Conservation (phyloP, 2,113 vertebrate species). For the Austrofundulus limnaeus region DNA sequence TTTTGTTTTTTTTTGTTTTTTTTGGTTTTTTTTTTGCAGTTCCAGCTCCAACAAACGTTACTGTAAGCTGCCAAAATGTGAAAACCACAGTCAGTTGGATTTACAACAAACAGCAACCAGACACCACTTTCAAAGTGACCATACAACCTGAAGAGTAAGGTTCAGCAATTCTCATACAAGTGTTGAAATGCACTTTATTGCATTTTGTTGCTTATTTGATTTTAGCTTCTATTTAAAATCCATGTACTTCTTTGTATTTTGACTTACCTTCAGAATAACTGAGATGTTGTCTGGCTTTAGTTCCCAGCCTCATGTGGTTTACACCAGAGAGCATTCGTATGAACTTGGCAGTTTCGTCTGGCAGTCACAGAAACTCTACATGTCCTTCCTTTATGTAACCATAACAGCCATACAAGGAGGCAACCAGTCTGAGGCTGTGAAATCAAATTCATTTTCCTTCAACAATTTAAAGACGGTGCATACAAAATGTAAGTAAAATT, state of each 20-base stretch:
- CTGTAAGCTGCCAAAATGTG: slow-evolving; percentile 41
- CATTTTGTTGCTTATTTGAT: no score
- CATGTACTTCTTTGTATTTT: no score
- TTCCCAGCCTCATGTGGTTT: rapidly evolving
- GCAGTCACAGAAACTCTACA: neutral
- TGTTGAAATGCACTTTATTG: no score
- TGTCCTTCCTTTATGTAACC: neutral
- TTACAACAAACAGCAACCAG: neutral
- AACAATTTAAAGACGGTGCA: rapidly evolving
- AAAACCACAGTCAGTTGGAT: slow-evolving; percentile 32
- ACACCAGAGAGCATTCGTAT: slow-evolving; percentile 15
- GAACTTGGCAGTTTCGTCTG: slow-evolving; percentile 53
- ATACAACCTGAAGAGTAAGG: neutral
- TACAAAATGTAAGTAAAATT: slow-evolving; percentile 1
- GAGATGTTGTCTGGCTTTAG: neutral
- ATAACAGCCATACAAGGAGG: slow-evolving; percentile 41
- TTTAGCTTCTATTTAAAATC: neutral
- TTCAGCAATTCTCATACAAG: no score
- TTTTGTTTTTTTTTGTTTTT: neutral
- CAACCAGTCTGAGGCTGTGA: rapidly evolving
- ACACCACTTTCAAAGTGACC: slow-evolving; percentile 26
- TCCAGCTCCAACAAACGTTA: slow-evolving; percentile 48
- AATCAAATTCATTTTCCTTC: slow-evolving; percentile 12
- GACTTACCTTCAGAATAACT: no score
- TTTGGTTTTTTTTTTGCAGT: slow-evolving; percentile 32